Base-by-base conservation (phyloP, 2,797 vertebrate genomes). In the Trichosurus vulpecula region DNA sequence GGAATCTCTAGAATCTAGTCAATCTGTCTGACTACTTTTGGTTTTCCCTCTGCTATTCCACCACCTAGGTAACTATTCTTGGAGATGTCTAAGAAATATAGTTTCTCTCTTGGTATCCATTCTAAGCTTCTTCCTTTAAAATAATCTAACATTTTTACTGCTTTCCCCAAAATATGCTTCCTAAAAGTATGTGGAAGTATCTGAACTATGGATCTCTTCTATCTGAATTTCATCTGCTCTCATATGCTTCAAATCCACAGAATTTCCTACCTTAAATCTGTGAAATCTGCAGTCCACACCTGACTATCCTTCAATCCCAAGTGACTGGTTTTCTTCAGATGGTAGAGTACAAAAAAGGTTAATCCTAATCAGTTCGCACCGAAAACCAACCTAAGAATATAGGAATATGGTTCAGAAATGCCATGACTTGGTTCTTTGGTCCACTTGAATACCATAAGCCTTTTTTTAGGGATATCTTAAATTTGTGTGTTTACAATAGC, bases 1-100 rank as follows among this genome's bases (percentile, higher is more conserved):
- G 66, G 92, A 91, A 52, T 4, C 91, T 54, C 57, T 93, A 58
- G 35, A 96, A 94, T 90, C 47, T 29, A 96, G 6, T 55, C 30
- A 52, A 11, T 93, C n/a, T 94, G 74, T 12, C 41, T 61, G 1
- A 56, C n/a, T 91, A 91, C 54, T 96, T 12, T 51, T 95, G 96
- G 10, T 52, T 95, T 74, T 89, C 47, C 93, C 25, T 91, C 91
- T 54, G 4, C 92, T 31, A 55, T 54, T 90, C 25, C 47, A 52
- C 29, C 87, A 52, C 29, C 87, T 87, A 47, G 5, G 74, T 41
- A 66, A 52, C 91, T 96, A 54, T 94, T 92, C 91, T 52, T 91
- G 92, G 92, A 96, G 61, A 92, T 66, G 8, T 53, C 90, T 57
- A 58, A 2, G n/a, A 74, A 74, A 41, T 41, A 2, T 74, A 74